A percentile compares a stretch with the other conserved stretches of the same genome.
Evolutionary conservation across 2,797 vertebrate genomes (phyloP).

Genomic region (Trachops cirrhosus): DNA sequence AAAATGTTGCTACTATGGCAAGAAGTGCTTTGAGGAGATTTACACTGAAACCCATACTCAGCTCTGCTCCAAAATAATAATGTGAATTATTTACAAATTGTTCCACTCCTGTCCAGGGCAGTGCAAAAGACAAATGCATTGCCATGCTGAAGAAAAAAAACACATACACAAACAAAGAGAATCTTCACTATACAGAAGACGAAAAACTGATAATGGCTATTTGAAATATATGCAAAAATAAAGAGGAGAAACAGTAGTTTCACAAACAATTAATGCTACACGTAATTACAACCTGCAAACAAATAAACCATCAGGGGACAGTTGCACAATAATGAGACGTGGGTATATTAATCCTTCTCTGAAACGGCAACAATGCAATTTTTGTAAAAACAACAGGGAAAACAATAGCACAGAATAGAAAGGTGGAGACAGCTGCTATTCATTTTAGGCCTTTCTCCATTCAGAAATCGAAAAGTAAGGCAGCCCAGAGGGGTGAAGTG

Average conservation of each 20-base stretch:
- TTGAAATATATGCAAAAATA: conserved; percentile 71
- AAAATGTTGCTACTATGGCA: not conserved
- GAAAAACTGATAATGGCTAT: conserved; percentile 52
- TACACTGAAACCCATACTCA: conserved; percentile 33
- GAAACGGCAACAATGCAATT: conserved; percentile 65
- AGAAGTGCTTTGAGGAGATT: conserved; percentile 39
- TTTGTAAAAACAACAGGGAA: conserved; percentile 48
- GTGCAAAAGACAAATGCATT: not conserved
- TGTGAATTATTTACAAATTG: conserved; percentile 39
- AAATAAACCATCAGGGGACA: conserved; percentile 65
- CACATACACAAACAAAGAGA: not conserved
- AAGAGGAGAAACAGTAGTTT: conserved; percentile 66
- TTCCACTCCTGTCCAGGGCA: conserved; percentile 1
- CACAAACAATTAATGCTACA: conserved; percentile 69
- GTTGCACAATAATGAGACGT: conserved; percentile 70
- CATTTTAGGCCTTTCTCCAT: conserved; percentile 20
- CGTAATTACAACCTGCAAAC: conserved; percentile 70
- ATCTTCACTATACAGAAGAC: not conserved
- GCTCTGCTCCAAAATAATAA: conserved; percentile 40
- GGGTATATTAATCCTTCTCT: conserved; percentile 63
- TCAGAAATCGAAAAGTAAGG: conserved; percentile 40
- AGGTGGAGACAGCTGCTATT: not conserved
- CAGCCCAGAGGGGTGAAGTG: not conserved
- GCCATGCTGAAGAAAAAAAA: not conserved
- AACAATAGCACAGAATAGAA: conserved; percentile 47